These are phyloP conservation scores for Dicyrtoma fusca DNA, from an alignment of 2,888 invertebrate genomes.

Conservation along the genomic window DNA sequence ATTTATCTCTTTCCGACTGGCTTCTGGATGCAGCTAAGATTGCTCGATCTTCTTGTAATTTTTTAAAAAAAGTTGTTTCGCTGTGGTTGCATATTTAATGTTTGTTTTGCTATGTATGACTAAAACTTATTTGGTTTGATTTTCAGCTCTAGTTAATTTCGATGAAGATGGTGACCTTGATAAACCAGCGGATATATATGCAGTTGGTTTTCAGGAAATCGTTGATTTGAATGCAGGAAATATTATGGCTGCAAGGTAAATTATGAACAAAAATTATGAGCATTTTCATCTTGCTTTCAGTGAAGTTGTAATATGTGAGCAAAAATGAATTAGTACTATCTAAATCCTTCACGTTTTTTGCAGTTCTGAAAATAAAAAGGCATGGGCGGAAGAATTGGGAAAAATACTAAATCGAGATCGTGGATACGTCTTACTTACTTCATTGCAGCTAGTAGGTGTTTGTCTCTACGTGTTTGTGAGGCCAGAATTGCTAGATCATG, in stretches of 20 bases:
- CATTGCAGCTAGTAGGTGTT: conserved; percentile 95
- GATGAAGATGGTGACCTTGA: conserved; percentile 57
- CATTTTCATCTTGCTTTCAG: too few species aligned
- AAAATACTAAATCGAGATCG: conserved; percentile 86
- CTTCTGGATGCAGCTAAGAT: conserved; percentile 78
- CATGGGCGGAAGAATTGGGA: conserved; percentile 94
- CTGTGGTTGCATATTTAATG: neutral
- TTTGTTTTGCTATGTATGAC: too few species aligned
- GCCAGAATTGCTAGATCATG: conserved; percentile 82
- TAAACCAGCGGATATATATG: conserved; percentile 83
- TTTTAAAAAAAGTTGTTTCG: neutral
- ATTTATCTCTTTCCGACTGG: conserved; percentile 84
- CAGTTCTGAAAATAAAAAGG: conserved; percentile 86
- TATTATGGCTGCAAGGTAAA: conserved; percentile 86
- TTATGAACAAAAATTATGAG: too few species aligned
- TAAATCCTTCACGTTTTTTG: conserved; percentile 43
- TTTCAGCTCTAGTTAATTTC: conserved; percentile 60
- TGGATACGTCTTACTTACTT: conserved; percentile 86
- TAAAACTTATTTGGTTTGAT: conserved; percentile 40
- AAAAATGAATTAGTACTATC: neutral
- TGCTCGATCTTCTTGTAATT: conserved; percentile 61
- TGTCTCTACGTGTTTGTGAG: conserved; percentile 93
- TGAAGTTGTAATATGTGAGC: neutral
- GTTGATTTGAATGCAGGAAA: conserved; percentile 98
- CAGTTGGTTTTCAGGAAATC: conserved; percentile 98